These are phyloP conservation scores for Theonella swinhoei DNA, from an alignment of 37 sponge, comb jelly and placozoan species.

Conservation along the genomic window DNA sequence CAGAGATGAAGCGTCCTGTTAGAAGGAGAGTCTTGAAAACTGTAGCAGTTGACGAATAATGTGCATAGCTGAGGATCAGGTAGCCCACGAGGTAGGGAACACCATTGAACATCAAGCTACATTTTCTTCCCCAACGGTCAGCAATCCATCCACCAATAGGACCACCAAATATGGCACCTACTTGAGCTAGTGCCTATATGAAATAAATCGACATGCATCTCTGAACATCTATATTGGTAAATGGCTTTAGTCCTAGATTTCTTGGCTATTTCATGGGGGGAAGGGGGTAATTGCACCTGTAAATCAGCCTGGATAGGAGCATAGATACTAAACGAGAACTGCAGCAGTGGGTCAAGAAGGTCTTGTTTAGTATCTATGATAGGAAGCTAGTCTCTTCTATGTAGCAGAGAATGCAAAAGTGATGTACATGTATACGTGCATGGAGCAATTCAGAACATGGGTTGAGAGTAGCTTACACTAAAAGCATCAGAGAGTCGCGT, in stretches of 20 bases:
- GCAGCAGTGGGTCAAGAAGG: no score
- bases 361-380: no score
- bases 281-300: no score
- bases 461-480: neutral
- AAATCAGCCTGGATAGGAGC: no score
- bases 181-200: constrained; percentile 22
- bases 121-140: constrained; percentile 33
- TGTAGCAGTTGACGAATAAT: neutral
- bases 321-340: no score
- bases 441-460: no score
- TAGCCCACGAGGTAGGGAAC: constrained; percentile 46
- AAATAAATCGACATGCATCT: neutral
- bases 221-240: no score
- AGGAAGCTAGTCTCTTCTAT: no score
- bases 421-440: no score
- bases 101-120: constrained; percentile 3
- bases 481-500: neutral
- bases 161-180: constrained; percentile 50
- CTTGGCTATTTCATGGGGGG: no score
- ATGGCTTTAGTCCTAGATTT: no score
- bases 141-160: constrained; percentile 28
- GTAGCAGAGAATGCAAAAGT: no score
- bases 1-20: constrained; percentile 46
- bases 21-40: constrained; percentile 20
- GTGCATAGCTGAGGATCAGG: constrained; percentile 2